phyloP scores from a whole-genome alignment of 2,797 vertebrate genomes.

The Aselliscus stoliczkanus region DNA sequence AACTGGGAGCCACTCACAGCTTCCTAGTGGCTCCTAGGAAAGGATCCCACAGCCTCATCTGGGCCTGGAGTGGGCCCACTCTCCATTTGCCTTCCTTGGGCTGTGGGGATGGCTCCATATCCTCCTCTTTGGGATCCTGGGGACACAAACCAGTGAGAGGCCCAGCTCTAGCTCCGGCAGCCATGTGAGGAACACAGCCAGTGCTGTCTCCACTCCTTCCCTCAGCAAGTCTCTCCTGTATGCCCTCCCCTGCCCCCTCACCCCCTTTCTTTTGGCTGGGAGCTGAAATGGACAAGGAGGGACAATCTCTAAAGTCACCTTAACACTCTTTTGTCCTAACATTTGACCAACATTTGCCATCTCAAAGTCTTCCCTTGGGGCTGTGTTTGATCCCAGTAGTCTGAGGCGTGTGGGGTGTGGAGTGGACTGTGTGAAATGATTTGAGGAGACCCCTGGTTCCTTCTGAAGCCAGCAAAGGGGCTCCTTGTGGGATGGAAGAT shows the following conservation, averaged over 20 bases:
- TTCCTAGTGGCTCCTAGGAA: background rate
- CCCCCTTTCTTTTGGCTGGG: background rate
- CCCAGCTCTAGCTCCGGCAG: background rate
- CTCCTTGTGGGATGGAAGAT: background rate
- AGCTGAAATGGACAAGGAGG: background rate
- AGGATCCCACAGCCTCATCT: background rate
- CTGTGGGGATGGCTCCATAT: no score
- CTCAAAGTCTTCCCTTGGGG: background rate
- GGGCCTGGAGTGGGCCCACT: background rate
- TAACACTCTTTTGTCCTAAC: no score
- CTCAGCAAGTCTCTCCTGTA: background rate
- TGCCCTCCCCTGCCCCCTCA: no score
- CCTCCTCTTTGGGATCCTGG: background rate
- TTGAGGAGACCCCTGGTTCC: accelerated
- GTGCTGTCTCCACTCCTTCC: background rate
- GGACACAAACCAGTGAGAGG: background rate
- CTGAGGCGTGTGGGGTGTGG: background rate
- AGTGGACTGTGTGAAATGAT: background rate
- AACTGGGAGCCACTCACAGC: background rate
- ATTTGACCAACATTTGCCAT: background rate
- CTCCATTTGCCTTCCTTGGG: background rate
- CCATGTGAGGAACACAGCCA: no score
- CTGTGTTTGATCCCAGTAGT: background rate
- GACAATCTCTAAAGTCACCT: background rate
- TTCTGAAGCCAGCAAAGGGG: background rate